These are phyloP conservation scores for Seira ritae DNA, from an alignment of 2,888 invertebrate species.

Conservation along the genomic window DNA sequence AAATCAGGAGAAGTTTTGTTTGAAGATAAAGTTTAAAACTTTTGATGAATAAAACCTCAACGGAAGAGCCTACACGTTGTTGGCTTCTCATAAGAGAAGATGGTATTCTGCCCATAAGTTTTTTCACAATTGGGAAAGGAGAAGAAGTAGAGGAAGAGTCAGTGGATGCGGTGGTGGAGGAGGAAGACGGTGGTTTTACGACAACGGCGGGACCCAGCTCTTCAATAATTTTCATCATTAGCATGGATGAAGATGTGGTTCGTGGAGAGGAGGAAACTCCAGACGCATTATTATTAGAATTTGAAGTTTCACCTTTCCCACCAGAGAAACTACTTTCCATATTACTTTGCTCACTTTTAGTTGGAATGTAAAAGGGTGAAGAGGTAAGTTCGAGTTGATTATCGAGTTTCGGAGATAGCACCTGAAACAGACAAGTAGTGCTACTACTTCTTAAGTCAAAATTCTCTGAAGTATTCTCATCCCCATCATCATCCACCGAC, in stretches of 20 bases:
- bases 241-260: slow-evolving; percentile 30
- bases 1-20: slow-evolving; percentile 54
- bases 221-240: slow-evolving; percentile 57
- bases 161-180: not conserved
- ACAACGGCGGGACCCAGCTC: slow-evolving; percentile 40
- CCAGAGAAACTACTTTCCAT: too few species aligned
- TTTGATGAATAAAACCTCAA: slow-evolving; percentile 55
- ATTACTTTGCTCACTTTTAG: too few species aligned
- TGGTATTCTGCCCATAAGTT: slow-evolving; percentile 46
- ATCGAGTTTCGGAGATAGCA: slow-evolving; percentile 52
- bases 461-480: too few species aligned
- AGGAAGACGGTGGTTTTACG: slow-evolving; percentile 27
- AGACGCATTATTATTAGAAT: slow-evolving; percentile 12
- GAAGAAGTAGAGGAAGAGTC: not conserved
- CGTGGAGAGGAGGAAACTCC: too few species aligned
- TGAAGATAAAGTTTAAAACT: slow-evolving; percentile 57
- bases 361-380: slow-evolving; percentile 8
- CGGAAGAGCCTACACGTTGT: slow-evolving; percentile 37
- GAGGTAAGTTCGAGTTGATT: slow-evolving; percentile 38
- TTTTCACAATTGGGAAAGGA: slow-evolving; percentile 36
- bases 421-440: slow-evolving; percentile 38
- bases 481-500: too few species aligned
- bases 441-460: too few species aligned
- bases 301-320: slow-evolving; percentile 18
- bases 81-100: too few species aligned